A percentile compares a stretch with the other conserved stretches of the same genome.
Evolutionary conservation across 2,113 vertebrate species (phyloP).

Genomic region (Opisthocomus hoazin): DNA sequence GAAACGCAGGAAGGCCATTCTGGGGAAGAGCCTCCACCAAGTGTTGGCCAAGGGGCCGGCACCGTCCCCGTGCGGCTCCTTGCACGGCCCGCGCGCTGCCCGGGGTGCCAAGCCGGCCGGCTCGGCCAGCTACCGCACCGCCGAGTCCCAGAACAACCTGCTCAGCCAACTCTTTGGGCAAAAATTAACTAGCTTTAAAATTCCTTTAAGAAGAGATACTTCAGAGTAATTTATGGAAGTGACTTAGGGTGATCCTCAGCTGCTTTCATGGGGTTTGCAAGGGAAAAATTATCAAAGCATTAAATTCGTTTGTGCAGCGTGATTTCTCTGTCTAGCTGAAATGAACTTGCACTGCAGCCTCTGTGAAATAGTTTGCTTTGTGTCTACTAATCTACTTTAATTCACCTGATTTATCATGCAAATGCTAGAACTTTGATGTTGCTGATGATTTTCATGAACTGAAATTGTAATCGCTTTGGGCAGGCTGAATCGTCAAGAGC

Average conservation of each 20-base stretch:
- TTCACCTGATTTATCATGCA: slow-evolving; percentile 79
- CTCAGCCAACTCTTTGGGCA: slow-evolving; percentile 97
- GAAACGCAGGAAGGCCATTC: slow-evolving; percentile 78
- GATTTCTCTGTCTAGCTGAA: slow-evolving; percentile 75
- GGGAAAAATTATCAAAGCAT: slow-evolving; percentile 66
- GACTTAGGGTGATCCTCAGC: slow-evolving; percentile 64
- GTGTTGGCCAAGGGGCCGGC: slow-evolving; percentile 78
- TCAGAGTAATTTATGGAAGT: slow-evolving; percentile 84
- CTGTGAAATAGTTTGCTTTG: slow-evolving; percentile 82
- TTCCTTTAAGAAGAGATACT: slow-evolving; percentile 92
- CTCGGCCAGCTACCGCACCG: slow-evolving; percentile 82
- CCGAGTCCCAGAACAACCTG: slow-evolving; percentile 93
- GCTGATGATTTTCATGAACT: slow-evolving; percentile 78
- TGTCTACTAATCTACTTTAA: slow-evolving; percentile 79
- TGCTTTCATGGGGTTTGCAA: slow-evolving; percentile 66
- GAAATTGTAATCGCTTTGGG: slow-evolving; percentile 74
- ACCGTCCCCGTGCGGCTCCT: slow-evolving; percentile 72
- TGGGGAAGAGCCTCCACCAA: slow-evolving; percentile 74
- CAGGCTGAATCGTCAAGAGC: slow-evolving; percentile 71
- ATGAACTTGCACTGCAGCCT: slow-evolving; percentile 87
- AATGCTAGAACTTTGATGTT: slow-evolving; percentile 77
- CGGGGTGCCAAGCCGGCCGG: slow-evolving; percentile 73
- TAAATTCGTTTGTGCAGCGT: slow-evolving; percentile 72
- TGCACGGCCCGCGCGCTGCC: slow-evolving; percentile 73
- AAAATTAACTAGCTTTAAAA: slow-evolving; percentile 98